These are phyloP conservation scores for Apaloderma vittatum DNA, from an alignment of 2,113 vertebrate genomes.

Conservation along the genomic window DNA sequence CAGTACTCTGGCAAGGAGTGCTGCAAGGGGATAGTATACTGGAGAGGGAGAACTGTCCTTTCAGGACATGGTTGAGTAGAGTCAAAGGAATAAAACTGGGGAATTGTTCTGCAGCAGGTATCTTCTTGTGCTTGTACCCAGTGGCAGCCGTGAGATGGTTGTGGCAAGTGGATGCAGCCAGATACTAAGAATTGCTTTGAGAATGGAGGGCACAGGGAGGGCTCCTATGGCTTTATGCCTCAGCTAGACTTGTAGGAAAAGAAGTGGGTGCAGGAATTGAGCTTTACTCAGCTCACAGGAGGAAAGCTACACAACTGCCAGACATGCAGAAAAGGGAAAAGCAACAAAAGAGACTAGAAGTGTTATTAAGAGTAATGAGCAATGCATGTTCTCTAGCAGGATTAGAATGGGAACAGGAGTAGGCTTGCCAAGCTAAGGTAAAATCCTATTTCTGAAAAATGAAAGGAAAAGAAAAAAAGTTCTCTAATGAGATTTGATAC, in stretches of 20 bases:
- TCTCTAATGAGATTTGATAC: background rate
- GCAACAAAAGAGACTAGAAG: background rate
- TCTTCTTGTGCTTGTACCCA: background rate
- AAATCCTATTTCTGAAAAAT: constrained; percentile 28
- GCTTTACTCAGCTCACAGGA: background rate
- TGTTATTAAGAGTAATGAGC: constrained; percentile 23
- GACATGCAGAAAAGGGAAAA: background rate
- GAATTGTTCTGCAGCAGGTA: background rate
- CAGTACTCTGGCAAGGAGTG: background rate
- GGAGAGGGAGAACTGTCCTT: background rate
- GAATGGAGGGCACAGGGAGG: background rate
- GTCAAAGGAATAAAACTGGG: background rate
- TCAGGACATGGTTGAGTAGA: background rate
- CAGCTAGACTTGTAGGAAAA: background rate
- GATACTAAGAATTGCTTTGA: background rate
- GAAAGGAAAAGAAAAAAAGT: background rate
- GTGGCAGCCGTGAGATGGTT: accelerated
- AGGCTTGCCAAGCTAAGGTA: constrained; percentile 26
- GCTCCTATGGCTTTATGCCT: background rate
- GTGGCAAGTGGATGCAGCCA: background rate
- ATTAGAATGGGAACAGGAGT: constrained; percentile 20
- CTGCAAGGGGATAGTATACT: background rate
- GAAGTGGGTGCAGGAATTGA: background rate
- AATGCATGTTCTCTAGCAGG: background rate
- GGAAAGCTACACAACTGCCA: background rate